Conservation (phyloP, 2,888 invertebrate species). For the Hedya salicella region DNA sequence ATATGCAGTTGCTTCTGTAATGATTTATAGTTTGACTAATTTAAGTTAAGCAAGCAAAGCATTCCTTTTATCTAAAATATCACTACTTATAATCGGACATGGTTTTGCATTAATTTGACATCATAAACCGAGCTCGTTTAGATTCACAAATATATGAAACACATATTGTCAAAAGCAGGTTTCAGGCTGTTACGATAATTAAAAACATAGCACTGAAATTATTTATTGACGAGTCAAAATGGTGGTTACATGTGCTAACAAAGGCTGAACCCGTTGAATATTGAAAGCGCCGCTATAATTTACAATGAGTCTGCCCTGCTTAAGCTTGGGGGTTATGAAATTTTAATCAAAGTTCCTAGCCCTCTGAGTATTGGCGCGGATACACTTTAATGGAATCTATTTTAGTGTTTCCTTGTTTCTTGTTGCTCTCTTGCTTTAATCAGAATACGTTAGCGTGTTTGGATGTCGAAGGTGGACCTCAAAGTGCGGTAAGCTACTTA, state of each 20-base stretch:
- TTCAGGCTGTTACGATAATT: neutral
- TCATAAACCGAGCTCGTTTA: neutral
- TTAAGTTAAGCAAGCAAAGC: constrained; percentile 8
- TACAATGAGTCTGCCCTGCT: constrained; percentile 69
- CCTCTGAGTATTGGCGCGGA: constrained; percentile 67
- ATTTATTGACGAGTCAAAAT: constrained; percentile 33
- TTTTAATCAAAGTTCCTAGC: constrained; percentile 80
- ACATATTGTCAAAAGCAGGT: neutral
- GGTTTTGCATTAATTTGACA: neutral
- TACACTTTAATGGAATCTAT: constrained; percentile 66
- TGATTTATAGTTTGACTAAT: constrained; percentile 12
- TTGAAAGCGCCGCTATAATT: constrained; percentile 70
- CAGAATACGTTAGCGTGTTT: constrained; percentile 53
- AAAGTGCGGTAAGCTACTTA: constrained; percentile 28
- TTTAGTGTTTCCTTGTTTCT: constrained; percentile 58
- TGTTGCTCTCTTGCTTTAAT: constrained; percentile 61
- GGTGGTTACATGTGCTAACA: constrained; percentile 61
- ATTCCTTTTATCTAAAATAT: too few species aligned
- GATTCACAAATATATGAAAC: neutral
- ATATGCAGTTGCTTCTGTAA: constrained; percentile 6
- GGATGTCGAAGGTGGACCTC: constrained; percentile 25
- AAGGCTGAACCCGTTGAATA: constrained; percentile 70
- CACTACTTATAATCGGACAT: neutral
- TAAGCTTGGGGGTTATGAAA: constrained; percentile 75
- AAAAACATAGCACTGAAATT: constrained; percentile 11